These are phyloP conservation scores for Myrmecobius fasciatus DNA, from an alignment of 2,113 vertebrate species.

Conservation along the genomic window DNA sequence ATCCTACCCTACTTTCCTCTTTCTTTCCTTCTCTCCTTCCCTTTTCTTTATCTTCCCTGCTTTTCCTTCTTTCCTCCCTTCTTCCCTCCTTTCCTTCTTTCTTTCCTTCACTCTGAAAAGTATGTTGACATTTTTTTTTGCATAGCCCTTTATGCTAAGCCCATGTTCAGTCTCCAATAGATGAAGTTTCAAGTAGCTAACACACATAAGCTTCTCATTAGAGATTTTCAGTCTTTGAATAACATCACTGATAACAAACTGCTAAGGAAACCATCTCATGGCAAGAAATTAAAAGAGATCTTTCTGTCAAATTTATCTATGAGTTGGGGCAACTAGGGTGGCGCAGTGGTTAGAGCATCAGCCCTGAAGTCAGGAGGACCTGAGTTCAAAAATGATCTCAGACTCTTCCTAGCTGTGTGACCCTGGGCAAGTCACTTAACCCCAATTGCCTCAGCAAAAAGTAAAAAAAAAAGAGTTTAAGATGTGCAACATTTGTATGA, in stretches of 20 bases:
- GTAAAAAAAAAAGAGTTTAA: too few species aligned
- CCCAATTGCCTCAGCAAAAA: too few species aligned
- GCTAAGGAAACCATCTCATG: constrained; percentile 37
- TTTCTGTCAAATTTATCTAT: constrained; percentile 55
- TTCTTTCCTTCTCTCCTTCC: too few species aligned
- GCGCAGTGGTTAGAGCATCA: too few species aligned
- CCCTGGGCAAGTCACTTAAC: too few species aligned
- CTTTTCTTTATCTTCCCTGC: background rate
- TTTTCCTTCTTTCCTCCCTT: too few species aligned
- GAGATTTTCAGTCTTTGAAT: constrained; percentile 8
- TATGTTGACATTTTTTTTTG: constrained; percentile 22
- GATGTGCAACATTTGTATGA: constrained; percentile 19
- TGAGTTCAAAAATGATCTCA: too few species aligned
- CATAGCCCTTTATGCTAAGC: background rate
- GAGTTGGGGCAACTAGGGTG: too few species aligned
- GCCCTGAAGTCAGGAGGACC: too few species aligned
- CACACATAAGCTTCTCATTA: constrained; percentile 32
- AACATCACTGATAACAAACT: constrained; percentile 51
- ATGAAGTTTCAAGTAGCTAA: constrained; percentile 3
- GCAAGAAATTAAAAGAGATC: constrained; percentile 12
- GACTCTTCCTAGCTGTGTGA: too few species aligned
- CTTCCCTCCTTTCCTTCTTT: too few species aligned
- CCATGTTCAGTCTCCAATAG: constrained; percentile 38
- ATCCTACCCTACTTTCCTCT: too few species aligned
- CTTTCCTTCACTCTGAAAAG: background rate